These are phyloP conservation scores for Pterostichus madidus DNA, from an alignment of 2,888 invertebrate species.

Conservation along the genomic window DNA sequence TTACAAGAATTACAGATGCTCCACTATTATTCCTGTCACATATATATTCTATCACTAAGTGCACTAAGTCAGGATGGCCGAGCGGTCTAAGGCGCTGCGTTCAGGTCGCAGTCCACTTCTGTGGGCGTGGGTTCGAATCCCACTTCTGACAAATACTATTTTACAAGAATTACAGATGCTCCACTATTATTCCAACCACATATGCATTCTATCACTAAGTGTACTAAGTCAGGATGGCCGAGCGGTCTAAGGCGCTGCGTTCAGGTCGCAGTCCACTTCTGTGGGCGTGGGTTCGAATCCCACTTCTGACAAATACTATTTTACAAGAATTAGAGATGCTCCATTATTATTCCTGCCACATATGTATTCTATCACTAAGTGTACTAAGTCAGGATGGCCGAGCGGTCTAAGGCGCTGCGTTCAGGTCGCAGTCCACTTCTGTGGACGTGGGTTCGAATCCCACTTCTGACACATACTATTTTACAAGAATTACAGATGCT, in stretches of 20 bases:
- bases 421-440: constrained; percentile 89
- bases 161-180: not conserved
- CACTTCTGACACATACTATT: constrained; percentile 83
- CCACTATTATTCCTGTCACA: not conserved
- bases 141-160: constrained; percentile 83
- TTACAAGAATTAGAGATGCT: not conserved
- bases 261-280: constrained; percentile 89
- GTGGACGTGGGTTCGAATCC: constrained; percentile 91
- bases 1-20: not conserved
- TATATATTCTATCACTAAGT: not conserved
- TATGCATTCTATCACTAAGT: not conserved
- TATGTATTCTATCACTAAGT: not conserved
- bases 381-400: constrained; percentile 88
- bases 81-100: constrained; percentile 94
- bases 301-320: constrained; percentile 84
- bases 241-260: constrained; percentile 94
- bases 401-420: constrained; percentile 94
- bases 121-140: constrained; percentile 91
- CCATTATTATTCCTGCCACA: not conserved
- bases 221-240: constrained; percentile 87
- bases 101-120: constrained; percentile 89
- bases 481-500: not conserved
- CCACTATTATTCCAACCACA: not conserved
- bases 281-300: constrained; percentile 91
- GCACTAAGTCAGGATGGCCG: constrained; percentile 87